phyloP scores from a whole-genome alignment of 2,113 vertebrate genomes.

The Lutjanus erythropterus region DNA sequence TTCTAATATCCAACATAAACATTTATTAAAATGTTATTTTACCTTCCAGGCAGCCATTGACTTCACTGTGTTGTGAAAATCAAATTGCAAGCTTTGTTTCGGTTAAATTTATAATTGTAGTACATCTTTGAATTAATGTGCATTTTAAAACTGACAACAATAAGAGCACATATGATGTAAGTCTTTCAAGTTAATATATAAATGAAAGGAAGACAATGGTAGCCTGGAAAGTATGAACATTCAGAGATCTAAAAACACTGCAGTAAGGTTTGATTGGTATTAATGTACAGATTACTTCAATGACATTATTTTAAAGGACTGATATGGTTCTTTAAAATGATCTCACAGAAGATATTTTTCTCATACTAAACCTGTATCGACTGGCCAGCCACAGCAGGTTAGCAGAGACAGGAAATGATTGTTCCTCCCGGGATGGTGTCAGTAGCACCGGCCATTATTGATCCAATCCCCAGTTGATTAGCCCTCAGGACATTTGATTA shows the following conservation, averaged over 20 bases:
- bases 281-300: neutral
- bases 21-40: neutral
- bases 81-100: neutral
- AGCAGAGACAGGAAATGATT: conserved; percentile 68
- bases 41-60: conserved; percentile 4
- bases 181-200: neutral
- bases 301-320: neutral
- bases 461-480: conserved; percentile 57
- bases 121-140: neutral
- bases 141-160: conserved; percentile 9
- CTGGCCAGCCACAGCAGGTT: conserved; percentile 63
- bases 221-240: conserved; percentile 1
- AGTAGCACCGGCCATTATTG: conserved; percentile 57
- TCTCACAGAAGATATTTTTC: conserved; percentile 34
- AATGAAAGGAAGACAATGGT: conserved; percentile 24
- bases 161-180: conserved; percentile 39
- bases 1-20: neutral
- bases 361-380: conserved; percentile 68
- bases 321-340: conserved; percentile 7
- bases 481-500: conserved; percentile 74
- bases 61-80: conserved; percentile 24
- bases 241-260: neutral
- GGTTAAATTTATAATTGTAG: neutral
- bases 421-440: conserved; percentile 61
- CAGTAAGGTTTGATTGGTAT: conserved; percentile 5